Conservation (phyloP, 37 sponge, comb jelly and placozoan genomes). For the Aplysina aerophoba region DNA sequence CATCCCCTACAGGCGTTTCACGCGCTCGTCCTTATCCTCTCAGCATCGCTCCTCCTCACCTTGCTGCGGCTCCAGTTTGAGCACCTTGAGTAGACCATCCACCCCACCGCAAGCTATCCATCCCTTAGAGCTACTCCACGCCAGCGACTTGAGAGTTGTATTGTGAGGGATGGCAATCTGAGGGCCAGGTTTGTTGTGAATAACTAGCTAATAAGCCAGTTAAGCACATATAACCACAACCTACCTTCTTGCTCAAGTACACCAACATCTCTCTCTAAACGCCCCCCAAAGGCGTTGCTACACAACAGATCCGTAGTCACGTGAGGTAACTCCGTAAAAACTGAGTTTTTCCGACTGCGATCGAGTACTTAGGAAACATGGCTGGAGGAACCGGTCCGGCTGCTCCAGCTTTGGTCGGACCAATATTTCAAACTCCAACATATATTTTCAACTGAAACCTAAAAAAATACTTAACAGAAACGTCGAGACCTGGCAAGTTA, state of each 20-base stretch:
- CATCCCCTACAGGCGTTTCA: conserved; percentile 3
- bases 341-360: no score
- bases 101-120: conserved; percentile 98
- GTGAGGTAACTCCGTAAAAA: no score
- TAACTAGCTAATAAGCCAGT: not conserved
- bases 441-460: not conserved
- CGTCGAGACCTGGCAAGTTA: not conserved
- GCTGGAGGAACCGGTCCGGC: conserved; percentile 34
- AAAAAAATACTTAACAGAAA: not conserved
- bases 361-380: no score
- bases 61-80: conserved; percentile 75
- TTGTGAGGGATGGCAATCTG: conserved; percentile 97
- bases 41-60: not conserved
- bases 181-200: not conserved
- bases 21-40: not conserved
- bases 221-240: not conserved
- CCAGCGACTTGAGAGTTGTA: conserved; percentile 62
- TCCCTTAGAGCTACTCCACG: conserved; percentile 87
- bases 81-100: conserved; percentile 92
- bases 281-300: no score
- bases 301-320: no score
- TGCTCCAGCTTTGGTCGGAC: conserved; percentile 36
- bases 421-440: not conserved
- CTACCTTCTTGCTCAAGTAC: conserved; percentile 96
- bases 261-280: conserved; percentile 76